Evolutionary conservation across 2,113 vertebrate species (phyloP).

Genomic region (Atrichornis clamosus): DNA sequence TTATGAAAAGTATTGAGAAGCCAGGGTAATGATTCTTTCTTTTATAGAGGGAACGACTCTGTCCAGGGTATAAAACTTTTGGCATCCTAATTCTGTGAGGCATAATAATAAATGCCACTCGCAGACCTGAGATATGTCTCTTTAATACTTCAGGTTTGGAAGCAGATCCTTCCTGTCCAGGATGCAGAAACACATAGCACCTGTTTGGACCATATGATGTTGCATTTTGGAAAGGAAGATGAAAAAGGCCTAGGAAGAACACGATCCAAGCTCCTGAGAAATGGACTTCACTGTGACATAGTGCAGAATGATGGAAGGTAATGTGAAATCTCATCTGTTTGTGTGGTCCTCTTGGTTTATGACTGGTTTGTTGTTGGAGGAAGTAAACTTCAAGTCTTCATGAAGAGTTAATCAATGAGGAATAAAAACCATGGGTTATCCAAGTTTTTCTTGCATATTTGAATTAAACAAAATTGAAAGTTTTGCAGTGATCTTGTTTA

Average conservation of each 20-base stretch:
- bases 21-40: not conserved
- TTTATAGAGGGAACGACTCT: not conserved
- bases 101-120: not conserved
- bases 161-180: not conserved
- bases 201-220: not conserved
- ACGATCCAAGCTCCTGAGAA: not conserved
- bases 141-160: not conserved
- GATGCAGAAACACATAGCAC: not conserved
- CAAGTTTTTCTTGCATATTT: not conserved
- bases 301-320: not conserved
- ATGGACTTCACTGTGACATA: not conserved
- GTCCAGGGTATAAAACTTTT: not conserved
- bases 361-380: not conserved
- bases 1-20: slow-evolving; percentile 10
- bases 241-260: not conserved
- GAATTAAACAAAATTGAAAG: not conserved
- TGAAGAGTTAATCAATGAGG: not conserved
- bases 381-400: not conserved
- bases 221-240: not conserved
- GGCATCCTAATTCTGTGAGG: not conserved
- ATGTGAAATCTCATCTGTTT: not conserved
- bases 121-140: not conserved
- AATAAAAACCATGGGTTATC: not conserved
- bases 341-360: not conserved
- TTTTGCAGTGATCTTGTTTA: not conserved